Base-by-base conservation (phyloP, 2,888 invertebrate genomes). In the Pollenia griseotomentosa region DNA sequence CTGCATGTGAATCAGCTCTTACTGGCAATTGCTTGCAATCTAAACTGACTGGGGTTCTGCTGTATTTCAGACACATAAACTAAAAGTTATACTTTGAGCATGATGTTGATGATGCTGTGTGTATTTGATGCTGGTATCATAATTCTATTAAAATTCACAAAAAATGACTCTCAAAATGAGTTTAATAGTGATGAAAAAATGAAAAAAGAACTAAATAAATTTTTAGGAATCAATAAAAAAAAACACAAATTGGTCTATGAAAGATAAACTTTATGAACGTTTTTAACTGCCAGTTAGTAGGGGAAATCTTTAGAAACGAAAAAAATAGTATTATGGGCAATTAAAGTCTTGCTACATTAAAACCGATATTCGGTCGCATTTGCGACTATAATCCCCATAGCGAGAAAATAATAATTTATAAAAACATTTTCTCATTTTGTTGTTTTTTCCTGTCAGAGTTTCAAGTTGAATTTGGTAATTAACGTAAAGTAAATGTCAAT, bases 121-220 rank as follows among this genome's bases (percentile, higher is more conserved):
- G n/a, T 8, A 23, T 61, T 61, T 42, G 23, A 71, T 80, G 61
- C 53, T 83, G 63, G 70, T 70, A 77, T 77, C 11, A 74, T 74
- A 70, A 61, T 55, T 83, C 70, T 51, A 82, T 61, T 75, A 63
- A 55, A 61, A 33, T 44, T 23, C 7, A 33, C 2, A 68, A 19
- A n/a, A 68, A 68, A 68, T 33, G 51, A 3, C 59, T 59, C 33
- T 59, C 7, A 57, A 16, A 48, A 23, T 51, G 1, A 12, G 9
- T 51, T 68, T 46, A 46, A 10, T 59, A 16, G 19, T 59, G 57
- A 59, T 79, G 40, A 68, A 68, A 16, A 40, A 11, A 40, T 46
- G 53, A 23, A 65, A 44, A 16, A 12, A 14, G 4, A 16, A 59
- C 14, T 9, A 2, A 9, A 48, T 48, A 66, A 46, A 5, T 66